Evolutionary conservation across 1,140 invertebrate species (phyloP).

Genomic region (Diploscapter pachys): DNA sequence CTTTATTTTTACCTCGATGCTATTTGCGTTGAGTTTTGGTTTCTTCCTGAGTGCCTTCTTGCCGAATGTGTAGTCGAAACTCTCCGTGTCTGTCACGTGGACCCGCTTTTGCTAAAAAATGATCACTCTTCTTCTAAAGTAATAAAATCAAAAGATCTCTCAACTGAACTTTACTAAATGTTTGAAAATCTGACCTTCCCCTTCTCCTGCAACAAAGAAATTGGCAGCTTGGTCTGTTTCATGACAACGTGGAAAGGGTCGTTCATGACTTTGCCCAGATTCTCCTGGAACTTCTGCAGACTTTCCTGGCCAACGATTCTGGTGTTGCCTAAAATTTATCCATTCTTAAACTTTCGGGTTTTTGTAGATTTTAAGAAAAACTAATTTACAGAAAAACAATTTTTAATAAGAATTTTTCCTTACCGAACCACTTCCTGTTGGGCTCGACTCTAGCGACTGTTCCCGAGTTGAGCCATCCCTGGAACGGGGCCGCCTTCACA

Average conservation of each 20-base stretch:
- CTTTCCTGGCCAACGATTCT: slow-evolving; percentile 81
- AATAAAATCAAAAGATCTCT: no score
- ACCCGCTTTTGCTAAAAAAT: slow-evolving; percentile 71
- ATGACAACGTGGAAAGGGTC: slow-evolving; percentile 96
- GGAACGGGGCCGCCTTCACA: slow-evolving; percentile 85
- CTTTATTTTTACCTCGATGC: slow-evolving; percentile 58
- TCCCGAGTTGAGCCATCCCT: slow-evolving; percentile 81
- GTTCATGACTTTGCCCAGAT: slow-evolving; percentile 84
- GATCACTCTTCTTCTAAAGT: not conserved
- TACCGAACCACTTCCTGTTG: slow-evolving; percentile 96
- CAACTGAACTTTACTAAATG: slow-evolving; percentile 24
- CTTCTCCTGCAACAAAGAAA: slow-evolving; percentile 88
- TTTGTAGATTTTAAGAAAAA: slow-evolving; percentile 1
- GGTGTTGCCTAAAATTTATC: slow-evolving; percentile 64
- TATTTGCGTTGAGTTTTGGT: slow-evolving; percentile 74
- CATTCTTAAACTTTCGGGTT: not conserved
- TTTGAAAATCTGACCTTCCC: slow-evolving; percentile 67
- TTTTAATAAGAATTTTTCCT: slow-evolving; percentile 62
- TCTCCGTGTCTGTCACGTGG: slow-evolving; percentile 91
- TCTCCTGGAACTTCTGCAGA: slow-evolving; percentile 93
- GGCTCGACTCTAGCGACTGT: slow-evolving; percentile 89
- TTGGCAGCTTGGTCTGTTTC: slow-evolving; percentile 88
- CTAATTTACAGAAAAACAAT: slow-evolving; percentile 18
- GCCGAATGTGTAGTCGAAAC: slow-evolving; percentile 89
- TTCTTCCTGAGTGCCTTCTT: slow-evolving; percentile 85